Evolutionary conservation across 2,888 invertebrate species (phyloP).

Genomic region (Clepsis dumicolana): DNA sequence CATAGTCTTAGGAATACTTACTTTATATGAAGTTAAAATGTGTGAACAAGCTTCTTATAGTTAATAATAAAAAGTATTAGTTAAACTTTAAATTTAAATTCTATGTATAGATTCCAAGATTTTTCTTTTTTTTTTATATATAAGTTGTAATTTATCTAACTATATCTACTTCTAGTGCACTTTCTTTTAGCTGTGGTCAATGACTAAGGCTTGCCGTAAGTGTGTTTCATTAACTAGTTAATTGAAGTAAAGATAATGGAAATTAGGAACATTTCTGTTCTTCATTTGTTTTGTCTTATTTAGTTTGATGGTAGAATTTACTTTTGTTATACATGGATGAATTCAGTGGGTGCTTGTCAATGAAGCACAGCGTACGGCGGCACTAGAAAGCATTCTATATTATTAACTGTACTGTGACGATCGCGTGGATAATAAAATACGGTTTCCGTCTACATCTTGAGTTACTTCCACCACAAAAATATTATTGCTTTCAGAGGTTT

Average conservation of each 20-base stretch:
- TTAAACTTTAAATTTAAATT: conserved; percentile 84
- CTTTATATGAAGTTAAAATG: conserved; percentile 85
- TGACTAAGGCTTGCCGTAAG: conserved; percentile 67
- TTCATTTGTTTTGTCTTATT: not conserved
- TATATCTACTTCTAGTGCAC: conserved; percentile 82
- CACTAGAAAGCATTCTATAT: conserved; percentile 75
- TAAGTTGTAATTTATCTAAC: conserved; percentile 83
- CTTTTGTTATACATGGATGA: not conserved
- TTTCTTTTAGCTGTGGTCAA: conserved; percentile 84
- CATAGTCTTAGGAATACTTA: conserved; percentile 78
- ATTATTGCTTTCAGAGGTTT: conserved; percentile 82
- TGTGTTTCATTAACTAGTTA: conserved; percentile 61
- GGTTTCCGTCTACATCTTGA: conserved; percentile 70
- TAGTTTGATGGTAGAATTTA: not conserved
- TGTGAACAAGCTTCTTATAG: conserved; percentile 85
- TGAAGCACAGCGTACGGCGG: conserved; percentile 67
- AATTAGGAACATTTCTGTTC: not conserved
- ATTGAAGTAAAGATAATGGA: not conserved
- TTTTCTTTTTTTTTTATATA: conserved; percentile 70
- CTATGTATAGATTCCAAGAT: conserved; percentile 85
- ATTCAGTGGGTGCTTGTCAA: conserved; percentile 44
- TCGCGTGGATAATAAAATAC: conserved; percentile 80
- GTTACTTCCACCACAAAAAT: conserved; percentile 79
- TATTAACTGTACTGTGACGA: conserved; percentile 69
- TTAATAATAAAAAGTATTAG: conserved; percentile 85